Base-by-base conservation (phyloP, 2,888 invertebrate genomes). In the Pandemis heparana region DNA sequence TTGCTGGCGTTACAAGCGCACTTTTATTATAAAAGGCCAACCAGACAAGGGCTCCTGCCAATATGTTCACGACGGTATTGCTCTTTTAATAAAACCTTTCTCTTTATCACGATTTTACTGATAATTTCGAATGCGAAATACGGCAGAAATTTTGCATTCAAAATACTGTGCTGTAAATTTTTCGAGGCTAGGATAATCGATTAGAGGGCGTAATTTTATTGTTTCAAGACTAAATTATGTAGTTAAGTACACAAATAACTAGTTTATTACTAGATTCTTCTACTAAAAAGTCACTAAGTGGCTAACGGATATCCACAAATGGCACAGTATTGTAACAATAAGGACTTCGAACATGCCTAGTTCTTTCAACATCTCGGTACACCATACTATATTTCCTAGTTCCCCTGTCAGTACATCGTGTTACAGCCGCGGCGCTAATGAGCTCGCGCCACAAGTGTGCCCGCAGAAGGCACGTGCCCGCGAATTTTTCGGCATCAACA, bases 401-500 rank as follows among this genome's bases (percentile, higher is more conserved):
- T 16, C n/a, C 46, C 32, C 6, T 18, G 48, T 43, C 38, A 51
- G 41, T 60, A 51, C 56, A 39, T 46, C 64, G 53, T 60, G 10
- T 18, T 9, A 18, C 9, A 10, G 51, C 51, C 70, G 72, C 75
- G 16, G 60, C 71, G 65, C 83, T 85, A 85, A 85, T 84, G 84
- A 84, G 82, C 78, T 78, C 79, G 77, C 79, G 75, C 80, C 61
- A 75, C 75, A 75, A 74, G 74, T 74, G 75, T 74, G 74, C 60
- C 75, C 69, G 71, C 79, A 75, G 78, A 78, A 77, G 77, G 79
- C 81, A 81, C 84, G 85, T 83, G 83, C 80, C 75, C 68, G 74
- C 60, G 78, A 79, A 83, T 81, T 83, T 84, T 84, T 83, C 78
- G 83, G 77, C 79, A 77, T 79, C 79, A 76, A 75, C 78, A 74